Evolutionary conservation across 2,113 vertebrate genomes (phyloP), one percentile per base, ranked within the genome.

Genomic region (Eulemur rufifrons): DNA sequence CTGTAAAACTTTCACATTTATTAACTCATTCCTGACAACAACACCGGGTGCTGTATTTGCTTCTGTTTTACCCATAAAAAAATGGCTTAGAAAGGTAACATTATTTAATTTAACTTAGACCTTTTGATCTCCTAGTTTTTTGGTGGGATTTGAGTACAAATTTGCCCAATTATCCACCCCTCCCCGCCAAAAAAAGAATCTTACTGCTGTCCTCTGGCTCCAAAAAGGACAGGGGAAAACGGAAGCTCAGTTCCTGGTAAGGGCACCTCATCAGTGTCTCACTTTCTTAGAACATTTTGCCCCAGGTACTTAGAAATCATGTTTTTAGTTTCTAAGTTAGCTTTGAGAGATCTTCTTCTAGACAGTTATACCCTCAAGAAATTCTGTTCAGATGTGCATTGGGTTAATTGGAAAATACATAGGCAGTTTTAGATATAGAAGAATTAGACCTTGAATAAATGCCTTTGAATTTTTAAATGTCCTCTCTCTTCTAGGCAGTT

Each of bases 281-380:
- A 39, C 76, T 76, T 54, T 39, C 32, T 82, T 54, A 85, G 68
- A 90, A 77, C 78, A 34, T 59, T 76, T 92, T 80, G 25, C 4
- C 25, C 18, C 5, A n/a, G 2, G 15, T 52, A 9, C 59, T 95
- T 88, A 88, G 71, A 88, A 95, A 18, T 94, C 77, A 80, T 0
- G 0, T 39, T 80, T 77, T 68, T 7, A 15, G 8, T 84, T 88
- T 66, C 64, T 63, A 73, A 86, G 17, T 92, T 85, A 86, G 39
- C 27, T 86, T 82, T 91, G 61, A 84, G 54, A 92, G 32, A 17
- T 47, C 82, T 94, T 32, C 66, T 92, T 93, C 37, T 47, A 73
- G 69, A 59, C 34, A 66, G 29, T 50, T 64, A 69, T 13, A 61
- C 32, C 64, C 45, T 77, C 32, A 64, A 86, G 69, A 86, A 91